Conservation (phyloP, 2,797 vertebrate species). For the Dendrocincla tyrannina region DNA sequence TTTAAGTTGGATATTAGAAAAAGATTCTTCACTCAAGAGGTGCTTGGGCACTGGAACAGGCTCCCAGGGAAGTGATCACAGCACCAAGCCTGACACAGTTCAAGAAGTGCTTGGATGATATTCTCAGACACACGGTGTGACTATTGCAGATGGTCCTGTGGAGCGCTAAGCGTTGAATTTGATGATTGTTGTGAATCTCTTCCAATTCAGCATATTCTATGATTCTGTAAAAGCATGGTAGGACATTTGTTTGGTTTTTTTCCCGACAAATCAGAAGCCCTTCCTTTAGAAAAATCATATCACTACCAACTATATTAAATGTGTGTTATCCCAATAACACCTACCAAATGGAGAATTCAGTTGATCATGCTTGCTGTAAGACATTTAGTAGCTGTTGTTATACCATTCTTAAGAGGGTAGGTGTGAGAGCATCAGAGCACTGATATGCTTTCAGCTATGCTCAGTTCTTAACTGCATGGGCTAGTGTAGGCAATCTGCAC, state of each 20-base stretch:
- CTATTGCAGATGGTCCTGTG: neutral
- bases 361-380: neutral
- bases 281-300: neutral
- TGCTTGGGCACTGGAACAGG: neutral
- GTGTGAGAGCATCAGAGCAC: neutral
- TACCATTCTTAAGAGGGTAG: neutral
- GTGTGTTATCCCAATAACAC: neutral
- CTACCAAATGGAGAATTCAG: neutral
- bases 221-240: too few relatives aligned
- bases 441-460: neutral
- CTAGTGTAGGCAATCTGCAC: neutral
- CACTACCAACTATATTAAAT: neutral
- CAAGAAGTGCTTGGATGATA: neutral
- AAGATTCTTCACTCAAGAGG: neutral
- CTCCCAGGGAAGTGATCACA: neutral
- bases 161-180: too few relatives aligned
- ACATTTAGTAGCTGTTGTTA: neutral
- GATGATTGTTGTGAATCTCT: too few relatives aligned
- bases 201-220: too few relatives aligned
- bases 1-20: neutral
- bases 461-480: neutral
- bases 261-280: neutral
- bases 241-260: neutral
- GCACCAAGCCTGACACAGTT: neutral
- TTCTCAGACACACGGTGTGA: neutral